Base-by-base conservation (phyloP, 2,888 invertebrate genomes). In the Uropetala carovei region DNA sequence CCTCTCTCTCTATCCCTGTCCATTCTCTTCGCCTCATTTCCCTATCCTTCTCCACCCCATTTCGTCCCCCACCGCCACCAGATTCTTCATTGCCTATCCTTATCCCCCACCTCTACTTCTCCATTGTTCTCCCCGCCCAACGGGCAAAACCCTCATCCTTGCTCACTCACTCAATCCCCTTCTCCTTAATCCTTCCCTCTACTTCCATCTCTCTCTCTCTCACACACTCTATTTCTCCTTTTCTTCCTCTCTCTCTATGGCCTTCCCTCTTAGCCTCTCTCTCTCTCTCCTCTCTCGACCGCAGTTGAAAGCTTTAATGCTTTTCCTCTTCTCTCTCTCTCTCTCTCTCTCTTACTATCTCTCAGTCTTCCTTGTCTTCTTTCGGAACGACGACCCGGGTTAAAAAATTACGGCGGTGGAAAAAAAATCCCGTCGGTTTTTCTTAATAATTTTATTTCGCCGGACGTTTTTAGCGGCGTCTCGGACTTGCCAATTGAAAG, bases 11-110 rank as follows among this genome's bases (percentile, higher is more conserved):
- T 10, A n/a, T 13, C 18, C 43, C 11, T 43, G 56, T 43, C 64
- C 89, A 43, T 68, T 68, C 89, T 56, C 64, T 18, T 30, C 56
- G 30, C 68, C 43, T 68, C 68, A 68, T 64, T 89, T 68, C 89
- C 89, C 30, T 43, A 64, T 64, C 16, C 22, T 75, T 75, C 22
- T 75, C 64, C 16, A 27, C 64, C 43, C 68, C 89, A 43, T 64
- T 58, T 27, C 59, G 60, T 27, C 3, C 43, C 43, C 43, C 43
- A 43, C 43, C 43, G 5, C 43, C 43, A 5, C 43, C 43, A 43
- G 43, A 1, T 43, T 43, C 43, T 43, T 43, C 43, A 43, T 5
- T 43, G 43, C 43, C 43, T 43, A 43, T 43, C 43, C 43, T 43
- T 43, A 43, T 43, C 43, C 43, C 43, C 43, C 43, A 43, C 3